These are phyloP conservation scores for Acleris cristana DNA, from an alignment of 2,888 invertebrate genomes.

Conservation along the genomic window DNA sequence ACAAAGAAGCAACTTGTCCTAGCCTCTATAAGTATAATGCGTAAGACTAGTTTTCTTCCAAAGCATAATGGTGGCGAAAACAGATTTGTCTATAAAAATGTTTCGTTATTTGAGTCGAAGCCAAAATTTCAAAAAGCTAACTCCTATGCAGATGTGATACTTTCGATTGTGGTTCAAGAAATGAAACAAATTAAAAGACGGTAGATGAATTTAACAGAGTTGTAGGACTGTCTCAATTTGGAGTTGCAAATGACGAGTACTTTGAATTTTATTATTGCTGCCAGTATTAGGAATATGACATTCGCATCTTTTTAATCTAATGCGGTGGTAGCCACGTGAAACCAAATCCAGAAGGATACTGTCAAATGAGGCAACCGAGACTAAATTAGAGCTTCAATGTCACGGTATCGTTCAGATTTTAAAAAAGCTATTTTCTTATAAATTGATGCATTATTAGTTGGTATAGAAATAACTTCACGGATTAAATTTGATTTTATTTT, in stretches of 20 bases:
- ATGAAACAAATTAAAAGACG: not conserved
- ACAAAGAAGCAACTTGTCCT: too few species aligned
- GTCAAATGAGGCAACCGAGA: not conserved
- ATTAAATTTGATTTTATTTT: constrained; percentile 9
- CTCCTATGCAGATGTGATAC: not conserved
- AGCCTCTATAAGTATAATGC: not conserved
- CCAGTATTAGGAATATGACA: constrained; percentile 7
- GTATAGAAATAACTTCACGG: not conserved
- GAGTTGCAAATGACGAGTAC: too few species aligned
- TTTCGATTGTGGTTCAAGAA: not conserved
- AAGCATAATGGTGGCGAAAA: not conserved
- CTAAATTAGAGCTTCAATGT: not conserved
- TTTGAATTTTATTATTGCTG: not conserved
- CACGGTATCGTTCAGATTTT: not conserved
- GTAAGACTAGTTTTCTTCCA: not conserved
- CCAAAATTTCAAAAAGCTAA: not conserved
- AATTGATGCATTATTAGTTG: constrained; percentile 4
- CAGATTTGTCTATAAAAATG: not conserved
- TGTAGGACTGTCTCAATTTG: too few species aligned
- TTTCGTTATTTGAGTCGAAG: not conserved
- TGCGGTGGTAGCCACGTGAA: not conserved
- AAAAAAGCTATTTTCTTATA: not conserved
- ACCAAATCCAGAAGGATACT: too few species aligned
- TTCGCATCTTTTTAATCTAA: constrained; percentile 3
- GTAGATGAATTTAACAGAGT: too few species aligned